Conservation (phyloP, 2,797 vertebrate species). For the Coregonus sp. region DNA sequence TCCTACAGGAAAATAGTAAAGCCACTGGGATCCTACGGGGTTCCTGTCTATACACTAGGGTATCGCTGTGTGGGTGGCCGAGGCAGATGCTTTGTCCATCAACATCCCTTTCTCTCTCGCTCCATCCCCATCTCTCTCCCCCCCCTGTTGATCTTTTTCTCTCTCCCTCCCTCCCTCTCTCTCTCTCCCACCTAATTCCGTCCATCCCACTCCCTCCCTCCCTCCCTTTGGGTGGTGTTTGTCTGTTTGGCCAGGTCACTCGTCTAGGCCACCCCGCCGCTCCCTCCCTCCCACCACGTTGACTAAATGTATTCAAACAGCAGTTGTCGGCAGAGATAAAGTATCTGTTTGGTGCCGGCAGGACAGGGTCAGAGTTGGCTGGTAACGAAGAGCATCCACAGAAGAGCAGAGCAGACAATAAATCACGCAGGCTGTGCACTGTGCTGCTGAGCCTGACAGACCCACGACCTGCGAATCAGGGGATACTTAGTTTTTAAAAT, state of each 20-base stretch:
- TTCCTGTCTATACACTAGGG: slow-evolving; percentile 41
- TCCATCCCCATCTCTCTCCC: slow-evolving; percentile 31
- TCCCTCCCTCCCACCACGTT: slow-evolving; percentile 35
- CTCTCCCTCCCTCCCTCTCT: no score
- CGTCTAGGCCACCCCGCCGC: background rate
- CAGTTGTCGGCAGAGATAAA: slow-evolving; percentile 67
- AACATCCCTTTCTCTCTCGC: slow-evolving; percentile 6
- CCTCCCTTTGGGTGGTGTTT: background rate
- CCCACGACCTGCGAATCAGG: slow-evolving; percentile 6
- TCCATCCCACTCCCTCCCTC: background rate
- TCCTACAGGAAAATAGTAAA: slow-evolving; percentile 36
- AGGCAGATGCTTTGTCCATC: slow-evolving; percentile 49
- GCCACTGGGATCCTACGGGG: slow-evolving; percentile 43
- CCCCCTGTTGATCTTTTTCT: background rate
- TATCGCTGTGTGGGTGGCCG: slow-evolving; percentile 57
- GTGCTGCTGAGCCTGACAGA: slow-evolving; percentile 45
- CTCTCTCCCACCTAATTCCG: background rate
- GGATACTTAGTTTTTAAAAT: slow-evolving; percentile 28
- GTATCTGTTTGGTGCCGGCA: slow-evolving; percentile 54
- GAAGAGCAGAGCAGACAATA: slow-evolving; percentile 63
- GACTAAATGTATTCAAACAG: slow-evolving; percentile 67
- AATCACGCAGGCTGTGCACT: slow-evolving; percentile 53
- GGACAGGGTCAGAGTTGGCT: slow-evolving; percentile 68
- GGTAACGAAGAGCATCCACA: slow-evolving; percentile 64
- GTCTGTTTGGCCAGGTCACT: background rate